Base-by-base conservation (phyloP, 2,797 vertebrate genomes). In the Amblyraja radiata region DNA sequence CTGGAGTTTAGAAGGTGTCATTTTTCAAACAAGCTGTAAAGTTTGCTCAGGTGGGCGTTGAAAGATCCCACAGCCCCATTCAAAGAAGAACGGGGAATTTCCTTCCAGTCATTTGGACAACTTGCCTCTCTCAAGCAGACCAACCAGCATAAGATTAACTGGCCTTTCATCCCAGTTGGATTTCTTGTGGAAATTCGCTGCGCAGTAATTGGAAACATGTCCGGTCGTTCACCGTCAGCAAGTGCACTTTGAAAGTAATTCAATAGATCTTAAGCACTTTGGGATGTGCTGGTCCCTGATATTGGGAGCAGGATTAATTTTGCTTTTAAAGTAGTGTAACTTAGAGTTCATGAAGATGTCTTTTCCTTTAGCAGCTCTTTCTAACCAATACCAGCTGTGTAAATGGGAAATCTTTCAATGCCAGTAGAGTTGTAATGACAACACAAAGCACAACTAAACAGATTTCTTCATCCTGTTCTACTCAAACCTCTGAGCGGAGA, bases 21-120 rank as follows among this genome's bases (percentile, higher is more conserved):
- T 65, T 65, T 88, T 88, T 88, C 63, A 88, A 88, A 68, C n/a
- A 36, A 68, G 65, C 16, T 36, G 6, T 88, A 88, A 88, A 68
- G 83, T 36, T 68, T 23, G 84, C 65, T 21, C 84, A 68, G 84
- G 32, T 78, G 77, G 77, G 32, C n/a, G 11, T 68, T 7, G 46
- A 68, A 88, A 88, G 63, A 68, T 36, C 61, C 61, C n/a, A 68
- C 61, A 2, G 63, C 63, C 18, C n/a, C 16, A 68, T 21, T 88
- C 18, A 18, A 68, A n/a, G 63, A 88, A 88, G 84, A 36, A 16
- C 63, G 21, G 84, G 61, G 77, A 63, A 83, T 46, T 54, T 83
- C 46, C 80, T 58, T 54, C 39, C 10, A 54, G 21, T 83, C 80
- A 58, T 54, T 46, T 58, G 46, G 54, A 8, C n/a, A 36, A 88